Conservation (phyloP, 2,797 vertebrate species). For the Heteromormyrus szaboi region DNA sequence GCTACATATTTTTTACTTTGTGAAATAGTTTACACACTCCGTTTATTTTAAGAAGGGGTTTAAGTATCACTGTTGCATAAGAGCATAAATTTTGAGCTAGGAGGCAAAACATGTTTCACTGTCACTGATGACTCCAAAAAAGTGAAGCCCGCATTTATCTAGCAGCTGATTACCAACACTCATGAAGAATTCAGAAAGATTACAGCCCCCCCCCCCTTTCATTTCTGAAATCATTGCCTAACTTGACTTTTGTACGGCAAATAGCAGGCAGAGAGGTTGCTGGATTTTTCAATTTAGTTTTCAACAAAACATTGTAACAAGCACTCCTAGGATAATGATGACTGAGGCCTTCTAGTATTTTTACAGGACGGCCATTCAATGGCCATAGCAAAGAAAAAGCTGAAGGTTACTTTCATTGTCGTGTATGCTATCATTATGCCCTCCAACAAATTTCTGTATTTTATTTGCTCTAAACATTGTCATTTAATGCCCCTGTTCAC, state of each 20-base stretch:
- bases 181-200: neutral
- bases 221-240: conserved; percentile 4
- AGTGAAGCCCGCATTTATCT: neutral
- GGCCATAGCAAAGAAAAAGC: no score
- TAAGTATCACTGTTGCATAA: neutral
- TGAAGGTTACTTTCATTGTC: neutral
- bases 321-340: neutral
- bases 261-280: neutral
- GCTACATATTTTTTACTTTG: neutral
- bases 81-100: neutral
- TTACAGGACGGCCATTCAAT: neutral
- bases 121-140: neutral
- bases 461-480: neutral
- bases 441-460: neutral
- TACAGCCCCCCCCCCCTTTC: neutral
- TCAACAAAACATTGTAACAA: neutral
- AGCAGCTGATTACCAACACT: neutral
- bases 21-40: neutral
- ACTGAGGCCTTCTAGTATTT: neutral
- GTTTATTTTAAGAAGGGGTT: neutral
- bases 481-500: neutral
- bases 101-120: neutral
- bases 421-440: neutral
- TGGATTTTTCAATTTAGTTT: neutral
- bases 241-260: neutral